phyloP scores from a whole-genome alignment of 1,140 invertebrate genomes.

The Nasonia longicornis region DNA sequence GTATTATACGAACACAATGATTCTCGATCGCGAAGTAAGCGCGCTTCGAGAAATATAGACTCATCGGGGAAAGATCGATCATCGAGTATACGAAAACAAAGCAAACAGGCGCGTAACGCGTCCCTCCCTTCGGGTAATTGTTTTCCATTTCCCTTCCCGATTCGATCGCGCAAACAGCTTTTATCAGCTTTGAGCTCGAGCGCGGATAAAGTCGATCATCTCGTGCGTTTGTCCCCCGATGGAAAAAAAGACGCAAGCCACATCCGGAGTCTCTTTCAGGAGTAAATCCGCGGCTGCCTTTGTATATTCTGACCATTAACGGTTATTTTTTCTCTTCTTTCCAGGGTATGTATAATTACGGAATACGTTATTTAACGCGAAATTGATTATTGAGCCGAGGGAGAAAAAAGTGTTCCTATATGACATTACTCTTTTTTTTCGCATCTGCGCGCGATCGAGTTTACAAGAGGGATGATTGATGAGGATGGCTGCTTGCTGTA shows the following conservation, averaged over 20 bases:
- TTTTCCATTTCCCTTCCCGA: background rate
- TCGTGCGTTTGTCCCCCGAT: background rate
- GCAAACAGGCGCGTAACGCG: background rate
- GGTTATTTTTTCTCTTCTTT: background rate
- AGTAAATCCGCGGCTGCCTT: background rate
- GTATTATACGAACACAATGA: too few species aligned
- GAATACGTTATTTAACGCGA: too few species aligned
- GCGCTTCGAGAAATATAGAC: too few species aligned
- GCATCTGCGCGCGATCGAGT: background rate
- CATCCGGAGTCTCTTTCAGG: background rate
- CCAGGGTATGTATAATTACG: too few species aligned
- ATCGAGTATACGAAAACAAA: background rate
- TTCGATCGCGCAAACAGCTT: background rate
- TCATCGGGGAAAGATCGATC: too few species aligned
- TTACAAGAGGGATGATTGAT: background rate
- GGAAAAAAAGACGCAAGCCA: background rate
- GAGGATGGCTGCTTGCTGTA: background rate
- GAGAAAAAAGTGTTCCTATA: too few species aligned
- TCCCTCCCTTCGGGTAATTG: background rate
- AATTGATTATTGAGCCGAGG: too few species aligned
- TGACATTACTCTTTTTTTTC: background rate
- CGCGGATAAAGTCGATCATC: background rate
- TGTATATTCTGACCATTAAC: too few species aligned
- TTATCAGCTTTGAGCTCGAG: background rate
- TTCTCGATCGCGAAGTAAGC: too few species aligned